phyloP scores from a whole-genome alignment of 2,888 invertebrate genomes.

The Phrixothrix hirtus region DNA sequence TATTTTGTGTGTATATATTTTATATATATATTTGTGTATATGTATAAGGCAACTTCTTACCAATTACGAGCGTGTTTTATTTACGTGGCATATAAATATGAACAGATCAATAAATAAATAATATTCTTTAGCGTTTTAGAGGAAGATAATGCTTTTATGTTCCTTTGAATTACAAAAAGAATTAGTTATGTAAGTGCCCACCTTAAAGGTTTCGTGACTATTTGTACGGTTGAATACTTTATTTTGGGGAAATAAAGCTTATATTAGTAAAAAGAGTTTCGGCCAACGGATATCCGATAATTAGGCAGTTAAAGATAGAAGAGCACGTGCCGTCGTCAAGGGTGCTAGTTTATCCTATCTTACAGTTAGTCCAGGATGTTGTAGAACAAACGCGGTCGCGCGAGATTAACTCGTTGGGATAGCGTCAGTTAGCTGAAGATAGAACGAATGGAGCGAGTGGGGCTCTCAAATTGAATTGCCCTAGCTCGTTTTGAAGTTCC shows the following conservation, averaged over 20 bases:
- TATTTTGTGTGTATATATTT: too few relatives aligned
- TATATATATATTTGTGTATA: too few relatives aligned
- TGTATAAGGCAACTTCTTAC: too few relatives aligned
- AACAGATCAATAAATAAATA: too few relatives aligned
- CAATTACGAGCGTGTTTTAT: too few relatives aligned
- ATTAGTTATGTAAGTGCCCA: too few relatives aligned
- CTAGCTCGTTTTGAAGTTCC: conserved; percentile 30
- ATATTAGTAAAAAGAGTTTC: conserved; percentile 3
- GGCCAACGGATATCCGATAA: conserved; percentile 16
- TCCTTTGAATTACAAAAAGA: too few relatives aligned
- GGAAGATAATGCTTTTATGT: too few relatives aligned
- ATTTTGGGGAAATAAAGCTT: conserved; percentile 1
- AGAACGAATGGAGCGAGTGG: conserved; percentile 23
- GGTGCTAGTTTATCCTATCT: conserved; percentile 7
- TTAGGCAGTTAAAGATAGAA: conserved; percentile 8
- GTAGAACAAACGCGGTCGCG: conserved; percentile 19
- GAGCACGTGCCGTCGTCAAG: conserved; percentile 6
- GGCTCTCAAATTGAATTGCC: conserved; percentile 31
- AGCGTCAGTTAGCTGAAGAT: conserved; percentile 23
- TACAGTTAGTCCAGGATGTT: conserved; percentile 11
- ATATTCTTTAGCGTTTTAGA: too few relatives aligned
- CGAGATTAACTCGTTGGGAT: conserved; percentile 26
- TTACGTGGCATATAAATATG: too few relatives aligned
- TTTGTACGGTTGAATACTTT: too few relatives aligned
- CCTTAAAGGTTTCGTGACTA: too few relatives aligned